phyloP scores from a whole-genome alignment of 2,888 invertebrate species.

The Plebejus anna region DNA sequence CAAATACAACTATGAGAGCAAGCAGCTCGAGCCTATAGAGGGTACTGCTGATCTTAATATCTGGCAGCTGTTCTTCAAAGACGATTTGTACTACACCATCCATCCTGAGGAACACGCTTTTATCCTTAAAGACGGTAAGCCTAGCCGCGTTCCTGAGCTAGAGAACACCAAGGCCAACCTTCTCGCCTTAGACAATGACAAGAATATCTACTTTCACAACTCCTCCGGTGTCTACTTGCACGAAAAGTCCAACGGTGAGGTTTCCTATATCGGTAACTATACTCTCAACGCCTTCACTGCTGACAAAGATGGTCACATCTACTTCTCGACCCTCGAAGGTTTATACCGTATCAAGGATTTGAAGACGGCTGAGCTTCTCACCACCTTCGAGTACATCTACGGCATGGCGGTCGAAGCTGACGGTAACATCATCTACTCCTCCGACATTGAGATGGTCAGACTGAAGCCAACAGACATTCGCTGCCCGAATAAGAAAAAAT shows the following conservation, averaged over 20 bases:
- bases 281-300: conserved; percentile 41
- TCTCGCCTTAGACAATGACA: conserved; percentile 40
- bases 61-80: conserved; percentile 64
- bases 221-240: conserved; percentile 42
- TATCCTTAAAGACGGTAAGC: conserved; percentile 36
- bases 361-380: conserved; percentile 36
- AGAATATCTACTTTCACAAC: conserved; percentile 43
- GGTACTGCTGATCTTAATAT: conserved; percentile 46
- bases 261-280: conserved; percentile 39
- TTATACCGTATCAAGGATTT: conserved; percentile 41
- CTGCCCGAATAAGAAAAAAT: background rate
- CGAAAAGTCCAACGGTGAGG: conserved; percentile 33
- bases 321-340: conserved; percentile 42
- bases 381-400: conserved; percentile 37
- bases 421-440: conserved; percentile 41
- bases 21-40: conserved; percentile 44
- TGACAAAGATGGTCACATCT: conserved; percentile 44
- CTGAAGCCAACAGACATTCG: conserved; percentile 36
- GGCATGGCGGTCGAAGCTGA: conserved; percentile 41
- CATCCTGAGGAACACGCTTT: conserved; percentile 43
- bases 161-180: conserved; percentile 39
- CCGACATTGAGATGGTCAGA: conserved; percentile 37
- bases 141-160: conserved; percentile 38
- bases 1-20: conserved; percentile 48
- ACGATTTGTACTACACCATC: conserved; percentile 55